Evolutionary conservation across 2,888 invertebrate species (phyloP).

Genomic region (Andrena marginata): DNA sequence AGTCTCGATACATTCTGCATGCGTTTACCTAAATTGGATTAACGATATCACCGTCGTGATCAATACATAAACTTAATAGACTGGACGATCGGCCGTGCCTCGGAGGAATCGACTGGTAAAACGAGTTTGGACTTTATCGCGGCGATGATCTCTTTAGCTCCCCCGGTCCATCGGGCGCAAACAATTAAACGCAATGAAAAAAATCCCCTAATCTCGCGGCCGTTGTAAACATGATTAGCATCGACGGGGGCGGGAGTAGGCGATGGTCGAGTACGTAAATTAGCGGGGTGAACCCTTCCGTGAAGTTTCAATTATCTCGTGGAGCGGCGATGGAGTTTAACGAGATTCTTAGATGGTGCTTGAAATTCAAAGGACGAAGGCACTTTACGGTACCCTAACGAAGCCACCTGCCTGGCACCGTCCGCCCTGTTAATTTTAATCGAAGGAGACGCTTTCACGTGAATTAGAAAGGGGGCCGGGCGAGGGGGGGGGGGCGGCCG

Average conservation of each 20-base stretch:
- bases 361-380: conserved; percentile 72
- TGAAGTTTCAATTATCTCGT: conserved; percentile 60
- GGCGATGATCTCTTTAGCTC: conserved; percentile 4
- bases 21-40: conserved; percentile 12
- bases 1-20: not conserved
- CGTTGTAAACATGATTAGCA: conserved; percentile 31
- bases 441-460: conserved; percentile 78
- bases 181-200: conserved; percentile 19
- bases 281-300: conserved; percentile 47
- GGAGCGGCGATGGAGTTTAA: conserved; percentile 55
- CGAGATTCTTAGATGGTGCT: conserved; percentile 64
- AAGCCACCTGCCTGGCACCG: conserved; percentile 74
- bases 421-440: conserved; percentile 80
- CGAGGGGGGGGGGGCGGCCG: conserved; percentile 12
- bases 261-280: conserved; percentile 42
- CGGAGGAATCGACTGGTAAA: conserved; percentile 1
- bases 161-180: not conserved
- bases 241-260: conserved; percentile 3
- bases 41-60: not conserved
- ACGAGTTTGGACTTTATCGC: conserved; percentile 2
- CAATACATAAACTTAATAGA: not conserved
- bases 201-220: conserved; percentile 9
- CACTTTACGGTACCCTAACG: conserved; percentile 73
- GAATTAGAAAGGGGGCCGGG: conserved; percentile 77
- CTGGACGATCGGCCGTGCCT: conserved; percentile 3